Evolutionary conservation across 2,888 invertebrate species (phyloP).

Genomic region (Himalopsyche anomala): DNA sequence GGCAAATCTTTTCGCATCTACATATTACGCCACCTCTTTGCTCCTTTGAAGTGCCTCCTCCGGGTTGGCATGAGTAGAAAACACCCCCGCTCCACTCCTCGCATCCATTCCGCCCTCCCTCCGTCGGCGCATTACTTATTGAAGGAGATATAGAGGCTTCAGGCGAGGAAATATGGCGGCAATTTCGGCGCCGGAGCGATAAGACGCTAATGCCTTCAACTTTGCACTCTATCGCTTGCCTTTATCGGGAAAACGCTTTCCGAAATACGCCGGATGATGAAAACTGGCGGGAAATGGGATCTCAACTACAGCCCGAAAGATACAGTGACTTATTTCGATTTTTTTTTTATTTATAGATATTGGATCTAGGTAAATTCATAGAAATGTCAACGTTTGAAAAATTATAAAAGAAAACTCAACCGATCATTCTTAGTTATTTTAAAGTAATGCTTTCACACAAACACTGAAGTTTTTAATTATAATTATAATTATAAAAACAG

Average conservation of each 20-base stretch:
- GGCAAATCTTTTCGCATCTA: not conserved
- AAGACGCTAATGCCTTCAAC: conserved; percentile 79
- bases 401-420: no score
- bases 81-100: not conserved
- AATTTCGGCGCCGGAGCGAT: conserved; percentile 73
- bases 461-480: no score
- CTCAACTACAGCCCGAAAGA: not conserved
- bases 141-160: conserved; percentile 73
- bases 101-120: conserved; percentile 31
- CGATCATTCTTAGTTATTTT: no score
- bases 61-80: not conserved
- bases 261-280: conserved; percentile 46
- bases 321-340: not conserved
- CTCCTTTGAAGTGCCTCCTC: not conserved
- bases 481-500: no score
- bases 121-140: conserved; percentile 63
- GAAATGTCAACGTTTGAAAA: no score
- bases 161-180: conserved; percentile 75
- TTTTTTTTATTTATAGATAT: not conserved
- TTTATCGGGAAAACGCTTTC: conserved; percentile 60
- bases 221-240: conserved; percentile 76
- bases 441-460: no score
- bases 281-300: conserved; percentile 19
- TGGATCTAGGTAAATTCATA: no score
- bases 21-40: conserved; percentile 21